Evolutionary conservation across 2,797 vertebrate species (phyloP).

Genomic region (Anas capensis): DNA sequence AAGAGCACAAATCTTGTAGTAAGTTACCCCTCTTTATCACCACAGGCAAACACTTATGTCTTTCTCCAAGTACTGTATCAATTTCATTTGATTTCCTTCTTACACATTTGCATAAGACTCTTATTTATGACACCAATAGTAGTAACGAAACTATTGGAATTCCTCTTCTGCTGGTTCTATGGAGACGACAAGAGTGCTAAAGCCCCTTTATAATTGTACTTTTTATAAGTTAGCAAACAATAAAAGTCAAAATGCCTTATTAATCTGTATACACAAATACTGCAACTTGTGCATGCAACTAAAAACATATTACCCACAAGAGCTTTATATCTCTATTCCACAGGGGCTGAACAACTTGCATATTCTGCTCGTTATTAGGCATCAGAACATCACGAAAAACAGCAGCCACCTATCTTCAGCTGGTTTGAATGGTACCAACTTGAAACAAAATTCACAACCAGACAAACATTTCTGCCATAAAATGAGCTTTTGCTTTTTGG

Average conservation of each 20-base stretch:
- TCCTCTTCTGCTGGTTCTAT: background rate
- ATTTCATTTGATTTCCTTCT: background rate
- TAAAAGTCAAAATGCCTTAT: background rate
- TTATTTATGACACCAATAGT: fast-evolving
- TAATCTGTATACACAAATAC: background rate
- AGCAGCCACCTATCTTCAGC: background rate
- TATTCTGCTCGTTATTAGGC: too few relatives aligned
- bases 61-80: background rate
- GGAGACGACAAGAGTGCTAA: background rate
- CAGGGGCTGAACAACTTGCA: background rate
- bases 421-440: background rate
- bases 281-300: background rate
- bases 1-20: background rate
- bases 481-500: fast-evolving
- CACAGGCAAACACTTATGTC: background rate
- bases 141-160: background rate
- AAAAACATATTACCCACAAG: background rate
- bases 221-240: background rate
- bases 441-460: background rate
- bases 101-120: background rate
- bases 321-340: background rate
- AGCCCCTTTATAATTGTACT: background rate
- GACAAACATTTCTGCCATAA: background rate
- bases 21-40: background rate
- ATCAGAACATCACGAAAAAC: background rate